A percentile compares a stretch with the other conserved stretches of the same genome.
phyloP scores from a whole-genome alignment of 2,113 vertebrate genomes.

The Rhea pennata region DNA sequence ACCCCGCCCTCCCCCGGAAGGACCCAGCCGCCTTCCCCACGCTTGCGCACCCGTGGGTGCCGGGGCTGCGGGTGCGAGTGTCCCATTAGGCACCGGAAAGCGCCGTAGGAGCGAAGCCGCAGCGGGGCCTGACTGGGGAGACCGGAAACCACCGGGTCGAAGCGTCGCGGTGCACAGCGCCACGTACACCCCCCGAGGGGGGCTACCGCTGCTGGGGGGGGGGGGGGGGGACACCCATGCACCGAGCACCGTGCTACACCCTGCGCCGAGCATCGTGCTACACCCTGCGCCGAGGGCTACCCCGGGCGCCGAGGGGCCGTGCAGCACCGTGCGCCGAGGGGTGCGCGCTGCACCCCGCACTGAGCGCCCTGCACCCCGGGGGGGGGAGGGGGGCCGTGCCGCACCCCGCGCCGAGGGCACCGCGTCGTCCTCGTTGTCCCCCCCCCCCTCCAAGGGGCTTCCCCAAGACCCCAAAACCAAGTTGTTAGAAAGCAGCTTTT shows the following conservation, averaged over 20 bases:
- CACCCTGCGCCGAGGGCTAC: too few species aligned
- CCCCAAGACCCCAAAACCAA: not conserved
- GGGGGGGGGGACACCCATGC: too few species aligned
- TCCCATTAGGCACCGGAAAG: not conserved
- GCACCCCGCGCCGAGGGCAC: too few species aligned
- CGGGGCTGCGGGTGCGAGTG: not conserved
- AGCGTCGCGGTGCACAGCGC: not conserved
- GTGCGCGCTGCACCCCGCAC: too few species aligned
- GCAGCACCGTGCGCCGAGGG: too few species aligned
- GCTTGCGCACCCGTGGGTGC: not conserved
- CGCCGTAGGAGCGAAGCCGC: too few species aligned
- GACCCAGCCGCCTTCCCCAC: not conserved
- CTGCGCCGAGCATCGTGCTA: not conserved
- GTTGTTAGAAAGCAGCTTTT: not conserved
- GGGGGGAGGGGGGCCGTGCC: too few species aligned
- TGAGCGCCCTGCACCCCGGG: too few species aligned
- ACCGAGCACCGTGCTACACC: not conserved
- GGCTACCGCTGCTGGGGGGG: too few species aligned
- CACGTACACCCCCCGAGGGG: too few species aligned
- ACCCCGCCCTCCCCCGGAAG: too few species aligned
- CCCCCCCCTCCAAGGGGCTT: fast-evolving
- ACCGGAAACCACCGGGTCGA: not conserved
- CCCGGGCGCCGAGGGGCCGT: too few species aligned
- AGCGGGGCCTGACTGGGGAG: not conserved
- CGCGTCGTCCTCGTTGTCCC: not conserved